Evolutionary conservation across 2,797 vertebrate genomes (phyloP).

Genomic region (Takifugu rubripes): DNA sequence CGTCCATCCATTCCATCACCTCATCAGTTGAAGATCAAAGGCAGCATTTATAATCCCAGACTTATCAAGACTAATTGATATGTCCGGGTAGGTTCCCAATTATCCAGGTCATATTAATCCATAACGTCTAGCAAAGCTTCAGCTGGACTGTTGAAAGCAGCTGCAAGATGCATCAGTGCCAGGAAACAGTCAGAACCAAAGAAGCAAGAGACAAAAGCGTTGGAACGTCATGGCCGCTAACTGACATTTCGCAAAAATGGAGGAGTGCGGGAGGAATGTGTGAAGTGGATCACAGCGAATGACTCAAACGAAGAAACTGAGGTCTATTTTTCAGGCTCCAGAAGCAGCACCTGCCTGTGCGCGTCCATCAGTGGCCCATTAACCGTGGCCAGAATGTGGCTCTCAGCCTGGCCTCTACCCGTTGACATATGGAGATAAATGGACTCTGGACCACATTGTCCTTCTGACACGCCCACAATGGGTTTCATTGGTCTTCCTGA

Average conservation of each 20-base stretch:
- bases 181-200: no score
- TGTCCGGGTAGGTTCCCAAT: no score
- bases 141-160: slow-evolving; percentile 39
- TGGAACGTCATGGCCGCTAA: slow-evolving; percentile 3
- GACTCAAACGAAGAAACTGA: no score
- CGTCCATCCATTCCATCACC: slow-evolving; percentile 7
- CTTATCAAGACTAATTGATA: slow-evolving; percentile 71
- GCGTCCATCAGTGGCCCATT: slow-evolving; percentile 67
- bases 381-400: slow-evolving; percentile 55
- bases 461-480: slow-evolving; percentile 58
- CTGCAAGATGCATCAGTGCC: no score
- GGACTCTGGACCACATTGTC: slow-evolving; percentile 65
- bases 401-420: slow-evolving; percentile 34
- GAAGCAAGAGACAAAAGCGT: no score
- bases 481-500: slow-evolving; percentile 65
- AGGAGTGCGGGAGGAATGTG: no score
- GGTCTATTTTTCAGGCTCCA: slow-evolving; percentile 9
- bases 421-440: slow-evolving; percentile 73
- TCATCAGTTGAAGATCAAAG: slow-evolving; percentile 54
- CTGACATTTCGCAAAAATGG: slow-evolving; percentile 35
- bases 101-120: no score
- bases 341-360: slow-evolving; percentile 64
- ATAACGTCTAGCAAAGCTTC: no score
- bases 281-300: no score
- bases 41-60: slow-evolving; percentile 69